Evolutionary conservation across 1,140 invertebrate genomes (phyloP).

Genomic region (Lanistes nyassanus): DNA sequence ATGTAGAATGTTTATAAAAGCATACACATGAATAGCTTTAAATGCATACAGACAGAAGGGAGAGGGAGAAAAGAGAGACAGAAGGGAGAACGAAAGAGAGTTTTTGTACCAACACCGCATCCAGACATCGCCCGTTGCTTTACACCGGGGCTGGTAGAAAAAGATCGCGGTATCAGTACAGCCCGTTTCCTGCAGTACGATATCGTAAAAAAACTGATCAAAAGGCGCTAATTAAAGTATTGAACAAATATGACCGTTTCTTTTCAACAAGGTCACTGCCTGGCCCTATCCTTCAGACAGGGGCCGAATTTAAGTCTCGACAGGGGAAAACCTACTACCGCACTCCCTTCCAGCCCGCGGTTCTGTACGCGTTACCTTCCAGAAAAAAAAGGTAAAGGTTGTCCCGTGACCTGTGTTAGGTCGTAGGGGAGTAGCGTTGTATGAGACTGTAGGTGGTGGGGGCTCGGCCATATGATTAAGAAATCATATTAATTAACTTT

Average conservation of each 20-base stretch:
- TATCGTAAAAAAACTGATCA: slow-evolving; percentile 11
- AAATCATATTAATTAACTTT: too few relatives aligned
- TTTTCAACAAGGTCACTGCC: neutral
- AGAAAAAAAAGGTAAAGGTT: too few relatives aligned
- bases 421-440: too few relatives aligned
- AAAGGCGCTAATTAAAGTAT: slow-evolving; percentile 11
- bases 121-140: neutral
- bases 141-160: neutral
- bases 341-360: neutral
- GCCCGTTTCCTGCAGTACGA: neutral
- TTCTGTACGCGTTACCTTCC: too few relatives aligned
- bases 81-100: too few relatives aligned
- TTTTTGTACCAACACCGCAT: neutral
- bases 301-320: neutral
- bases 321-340: neutral
- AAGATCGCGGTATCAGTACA: neutral
- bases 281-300: neutral
- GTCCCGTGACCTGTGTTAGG: too few relatives aligned
- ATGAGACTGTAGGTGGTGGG: too few relatives aligned
- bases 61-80: too few relatives aligned
- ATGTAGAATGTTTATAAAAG: too few relatives aligned
- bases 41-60: too few relatives aligned
- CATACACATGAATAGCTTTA: too few relatives aligned
- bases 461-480: too few relatives aligned
- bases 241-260: slow-evolving; percentile 10